Evolutionary conservation across 2,113 vertebrate species (phyloP), one percentile per base, ranked within the genome.

Genomic region (Hydrochoerus hydrochaeris): DNA sequence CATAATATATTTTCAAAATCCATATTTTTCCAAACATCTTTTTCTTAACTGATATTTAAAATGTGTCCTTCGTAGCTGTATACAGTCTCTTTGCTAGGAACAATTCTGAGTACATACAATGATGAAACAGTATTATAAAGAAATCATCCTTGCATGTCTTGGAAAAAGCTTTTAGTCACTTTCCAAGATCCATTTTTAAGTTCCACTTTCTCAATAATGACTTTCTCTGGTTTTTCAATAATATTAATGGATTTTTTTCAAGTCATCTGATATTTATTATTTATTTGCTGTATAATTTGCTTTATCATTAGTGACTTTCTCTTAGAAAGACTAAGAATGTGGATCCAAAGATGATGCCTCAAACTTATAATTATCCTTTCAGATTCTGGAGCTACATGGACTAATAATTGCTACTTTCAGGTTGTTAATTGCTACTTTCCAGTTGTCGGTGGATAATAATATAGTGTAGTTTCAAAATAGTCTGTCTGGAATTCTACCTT

Each of bases 361-460:
- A 89, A 38, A 54, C 49, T 82, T 85, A 12, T 89, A 95, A 94
- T 95, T 95, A 89, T 92, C 22, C 1, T 75, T 82, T 95, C 63
- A 89, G 75, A 89, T 82, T 13, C 17, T 82, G 81, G 46, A 94
- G n/a, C 16, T 85, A 38, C 32, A 46, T 0, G 38, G 41, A 24
- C 22, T 86, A 92, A 52, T 73, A 67, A 57, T 57, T 28, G n/a
- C n/a, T n/a, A n/a, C n/a, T n/a, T n/a, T n/a, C n/a, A 88, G 54
- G 9, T 28, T 2, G 94, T 94, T 94, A 94, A 88, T 94, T 65
- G 94, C 57, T 65, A 88, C 46, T 85, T 94, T 80, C 75, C 52
- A 71, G n/a, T 89, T 91, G n/a, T 80, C 58, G 60, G 46, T 84
- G 46, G 35, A 73, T 88, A 88, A 94, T 86, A 88, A 57, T 63